Base-by-base conservation (phyloP, 1,140 invertebrate species). In the Drosophila kurseongensis region DNA sequence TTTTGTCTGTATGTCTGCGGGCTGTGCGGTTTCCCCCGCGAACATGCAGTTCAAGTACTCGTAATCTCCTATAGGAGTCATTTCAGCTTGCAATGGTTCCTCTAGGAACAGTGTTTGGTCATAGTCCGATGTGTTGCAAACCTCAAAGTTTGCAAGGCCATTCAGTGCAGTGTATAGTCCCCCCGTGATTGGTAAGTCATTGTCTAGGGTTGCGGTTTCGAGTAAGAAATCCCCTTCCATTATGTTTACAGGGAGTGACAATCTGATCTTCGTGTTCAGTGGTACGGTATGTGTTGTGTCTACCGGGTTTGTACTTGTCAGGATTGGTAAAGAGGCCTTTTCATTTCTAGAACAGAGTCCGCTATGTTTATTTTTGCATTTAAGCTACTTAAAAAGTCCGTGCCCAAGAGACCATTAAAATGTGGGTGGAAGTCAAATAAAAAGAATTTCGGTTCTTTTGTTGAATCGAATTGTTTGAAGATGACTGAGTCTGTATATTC, bases 141-240 rank as follows among this genome's bases (percentile, higher is more conserved):
- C 55, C 9, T 57, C 27, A 5, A 57, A 44, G 27, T 57, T 3
- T 44, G 55, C 41, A 0, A 18, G 13, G 29, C 55, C 55, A 16
- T 2, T 29, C 0, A 45, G 0, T 58, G 55, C 55, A 2, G 55
- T 45, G 45, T 44, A 58, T 1, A 58, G 41, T 12, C 41, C 56
- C 0, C 41, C 56, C 1, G 56, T 58, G 5, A 36, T 40, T 41
- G 52, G 14, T 55, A 41, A 27, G 2, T 55, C 36, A 1, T 55
- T 27, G 7, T 35, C 35, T 18, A 58, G 4, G 16, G 41, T n/a
- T 58, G 56, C 45, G 2, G 27, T 58, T 5, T 57, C 56, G 40
- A 44, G 32, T 57, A 57, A 44, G 18, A 57, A 57, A 44, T 57
- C 55, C 9, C 55, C 55, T 9, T 58, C 12, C 56, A 45, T 18